Base-by-base conservation (phyloP, 1,140 invertebrate genomes). In the Solen grandis region DNA sequence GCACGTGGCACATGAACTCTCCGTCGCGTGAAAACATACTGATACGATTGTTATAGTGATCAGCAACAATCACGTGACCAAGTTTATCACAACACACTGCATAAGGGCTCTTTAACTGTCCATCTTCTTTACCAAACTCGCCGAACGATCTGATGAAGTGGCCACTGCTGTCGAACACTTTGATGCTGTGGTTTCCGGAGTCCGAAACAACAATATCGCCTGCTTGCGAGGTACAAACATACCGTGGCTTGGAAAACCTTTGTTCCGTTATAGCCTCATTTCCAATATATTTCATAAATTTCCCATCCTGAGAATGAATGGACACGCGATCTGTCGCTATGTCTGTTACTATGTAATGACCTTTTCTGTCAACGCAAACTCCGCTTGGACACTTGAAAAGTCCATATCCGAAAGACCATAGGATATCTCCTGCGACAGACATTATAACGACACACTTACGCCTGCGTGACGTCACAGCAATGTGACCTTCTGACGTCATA, bases 41-140 rank as follows among this genome's bases (percentile, higher is more conserved):
- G 13, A 89, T 76, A 0, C 97, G 94, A 92, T 98, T 97, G 90
- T 99, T 98, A 86, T 97, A 96, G 81, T 97, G 94, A 91, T 98
- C 97, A 1, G 97, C 96, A 0, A 99, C 94, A 16, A 97, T 94
- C 16, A 98, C 95, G 82, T 96, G 94, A 0, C 96, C 96, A 63
- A 95, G 94, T 55, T 94, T 93, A 89, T 97, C 96, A 35, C 96
- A 95, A 77, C 96, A 96, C 3, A 98, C 93, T 0, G 97, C 97
- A 96, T 97, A 98, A 0, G 97, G 97, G 55, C 96, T 94, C 83
- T 96, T 96, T 4, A 97, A 93, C 87, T 96, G 94, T 0, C 96
- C 95, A 81, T 95, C 94, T 3, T 93, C 93, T 66, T 95, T 94
- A 0, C 96, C 96, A 84, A 96, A 95, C 50, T 93, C 93, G 1